These are phyloP conservation scores for Dromius quadrimaculatus DNA, from an alignment of 2,888 invertebrate species.

Conservation along the genomic window DNA sequence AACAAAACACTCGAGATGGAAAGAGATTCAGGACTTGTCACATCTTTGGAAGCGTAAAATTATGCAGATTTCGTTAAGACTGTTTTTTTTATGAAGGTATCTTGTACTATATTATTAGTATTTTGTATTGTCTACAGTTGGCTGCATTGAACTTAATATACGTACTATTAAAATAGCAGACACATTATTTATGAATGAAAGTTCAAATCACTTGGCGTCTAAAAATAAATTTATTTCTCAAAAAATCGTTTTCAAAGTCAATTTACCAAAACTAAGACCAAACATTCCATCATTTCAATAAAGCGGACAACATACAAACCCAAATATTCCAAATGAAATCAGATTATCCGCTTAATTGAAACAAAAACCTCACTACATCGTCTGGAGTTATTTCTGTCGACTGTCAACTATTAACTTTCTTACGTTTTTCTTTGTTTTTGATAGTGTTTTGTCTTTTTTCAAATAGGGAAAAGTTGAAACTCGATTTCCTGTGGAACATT, in stretches of 20 bases:
- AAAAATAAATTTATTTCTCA: neutral
- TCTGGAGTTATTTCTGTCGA: neutral
- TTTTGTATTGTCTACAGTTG: no score
- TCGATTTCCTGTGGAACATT: neutral
- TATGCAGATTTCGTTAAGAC: no score
- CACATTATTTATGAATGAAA: neutral
- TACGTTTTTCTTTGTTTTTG: neutral
- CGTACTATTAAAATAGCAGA: neutral
- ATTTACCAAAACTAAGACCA: conserved; percentile 1
- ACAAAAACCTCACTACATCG: neutral
- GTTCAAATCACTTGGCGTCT: neutral
- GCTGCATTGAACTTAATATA: neutral
- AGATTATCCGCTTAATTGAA: neutral
- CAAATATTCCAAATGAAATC: neutral
- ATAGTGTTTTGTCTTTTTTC: neutral
- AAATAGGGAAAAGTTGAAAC: neutral
- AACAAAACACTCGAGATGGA: neutral
- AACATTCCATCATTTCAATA: neutral
- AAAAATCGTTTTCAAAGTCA: neutral
- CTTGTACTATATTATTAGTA: no score
- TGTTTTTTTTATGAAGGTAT: no score
- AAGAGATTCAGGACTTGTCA: no score
- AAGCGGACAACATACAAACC: neutral
- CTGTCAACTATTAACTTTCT: conserved; percentile 5
- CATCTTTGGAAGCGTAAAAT: no score